Evolutionary conservation across 2,888 invertebrate genomes (phyloP).

Genomic region (Heliconius ismenius): DNA sequence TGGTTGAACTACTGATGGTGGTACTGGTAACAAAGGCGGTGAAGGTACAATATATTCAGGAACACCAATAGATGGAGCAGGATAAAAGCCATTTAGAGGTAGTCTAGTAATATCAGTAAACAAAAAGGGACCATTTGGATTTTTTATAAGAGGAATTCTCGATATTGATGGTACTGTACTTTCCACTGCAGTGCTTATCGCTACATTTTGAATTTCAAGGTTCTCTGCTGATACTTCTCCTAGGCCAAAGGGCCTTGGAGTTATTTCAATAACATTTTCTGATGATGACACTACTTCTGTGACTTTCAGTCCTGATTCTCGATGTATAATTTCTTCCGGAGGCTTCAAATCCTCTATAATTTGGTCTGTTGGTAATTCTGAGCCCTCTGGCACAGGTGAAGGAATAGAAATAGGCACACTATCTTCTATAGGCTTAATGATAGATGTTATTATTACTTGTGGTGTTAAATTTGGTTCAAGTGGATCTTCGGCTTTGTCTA

Average conservation of each 20-base stretch:
- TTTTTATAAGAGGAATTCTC: slow-evolving; percentile 18
- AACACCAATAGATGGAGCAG: slow-evolving; percentile 27
- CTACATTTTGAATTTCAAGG: slow-evolving; percentile 24
- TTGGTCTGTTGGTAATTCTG: slow-evolving; percentile 21
- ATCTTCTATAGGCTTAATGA: slow-evolving; percentile 37
- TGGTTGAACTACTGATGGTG: background rate
- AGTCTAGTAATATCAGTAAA: slow-evolving; percentile 35
- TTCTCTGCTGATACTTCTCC: slow-evolving; percentile 17
- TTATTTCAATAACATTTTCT: slow-evolving; percentile 37
- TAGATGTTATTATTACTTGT: slow-evolving; percentile 39
- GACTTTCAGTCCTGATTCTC: slow-evolving; percentile 23
- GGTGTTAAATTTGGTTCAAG: slow-evolving; percentile 24
- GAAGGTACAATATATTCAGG: slow-evolving; percentile 34
- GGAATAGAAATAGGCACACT: slow-evolving; percentile 17
- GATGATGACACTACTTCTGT: slow-evolving; percentile 31
- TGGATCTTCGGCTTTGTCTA: slow-evolving; percentile 23
- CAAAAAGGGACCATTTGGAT: slow-evolving; percentile 31
- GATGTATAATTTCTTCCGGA: slow-evolving; percentile 4
- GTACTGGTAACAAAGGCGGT: slow-evolving; percentile 7
- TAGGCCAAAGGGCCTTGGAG: slow-evolving; percentile 32
- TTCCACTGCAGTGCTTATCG: slow-evolving; percentile 28
- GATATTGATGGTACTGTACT: slow-evolving; percentile 34
- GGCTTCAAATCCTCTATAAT: slow-evolving; percentile 5
- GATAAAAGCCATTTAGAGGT: slow-evolving; percentile 30
- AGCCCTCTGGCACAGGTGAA: slow-evolving; percentile 27